Conservation (phyloP, 2,888 invertebrate species). For the Agrenia bidenticulata region DNA sequence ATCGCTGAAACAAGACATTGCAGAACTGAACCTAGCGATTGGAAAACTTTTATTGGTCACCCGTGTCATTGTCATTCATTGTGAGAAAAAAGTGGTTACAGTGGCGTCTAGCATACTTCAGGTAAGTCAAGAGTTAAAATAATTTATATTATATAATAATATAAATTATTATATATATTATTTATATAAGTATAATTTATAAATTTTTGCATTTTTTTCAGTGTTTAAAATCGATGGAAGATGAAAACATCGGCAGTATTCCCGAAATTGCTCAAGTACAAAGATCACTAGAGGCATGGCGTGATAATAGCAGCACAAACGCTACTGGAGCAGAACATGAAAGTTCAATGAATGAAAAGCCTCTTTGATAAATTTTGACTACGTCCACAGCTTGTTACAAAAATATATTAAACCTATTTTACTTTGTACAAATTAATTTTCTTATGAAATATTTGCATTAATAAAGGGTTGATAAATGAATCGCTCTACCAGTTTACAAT, state of each 20-base stretch:
- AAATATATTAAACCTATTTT: too few species aligned
- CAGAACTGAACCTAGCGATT: conserved; percentile 46
- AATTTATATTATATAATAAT: neutral
- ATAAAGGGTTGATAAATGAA: too few species aligned
- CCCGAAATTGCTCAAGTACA: conserved; percentile 46
- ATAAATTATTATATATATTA: conserved; percentile 2
- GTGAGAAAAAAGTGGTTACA: conserved; percentile 48
- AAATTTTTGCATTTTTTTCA: conserved; percentile 23
- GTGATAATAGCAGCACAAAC: too few species aligned
- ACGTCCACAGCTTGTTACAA: too few species aligned
- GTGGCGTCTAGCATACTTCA: conserved; percentile 52
- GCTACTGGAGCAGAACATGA: too few species aligned
- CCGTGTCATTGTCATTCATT: conserved; percentile 48
- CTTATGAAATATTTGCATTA: too few species aligned
- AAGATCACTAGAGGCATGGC: conserved; percentile 47
- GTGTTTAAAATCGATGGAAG: conserved; percentile 48
- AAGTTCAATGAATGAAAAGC: too few species aligned
- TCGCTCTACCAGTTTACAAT: too few species aligned
- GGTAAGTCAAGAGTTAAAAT: conserved; percentile 41
- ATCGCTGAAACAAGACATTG: conserved; percentile 41
- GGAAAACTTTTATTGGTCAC: conserved; percentile 43
- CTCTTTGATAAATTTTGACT: too few species aligned
- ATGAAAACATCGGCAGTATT: conserved; percentile 42
- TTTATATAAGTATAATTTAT: conserved; percentile 3
- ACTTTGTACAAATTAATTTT: too few species aligned